Evolutionary conservation across 1,140 invertebrate species (phyloP).

Genomic region (Papilio aristodemus): DNA sequence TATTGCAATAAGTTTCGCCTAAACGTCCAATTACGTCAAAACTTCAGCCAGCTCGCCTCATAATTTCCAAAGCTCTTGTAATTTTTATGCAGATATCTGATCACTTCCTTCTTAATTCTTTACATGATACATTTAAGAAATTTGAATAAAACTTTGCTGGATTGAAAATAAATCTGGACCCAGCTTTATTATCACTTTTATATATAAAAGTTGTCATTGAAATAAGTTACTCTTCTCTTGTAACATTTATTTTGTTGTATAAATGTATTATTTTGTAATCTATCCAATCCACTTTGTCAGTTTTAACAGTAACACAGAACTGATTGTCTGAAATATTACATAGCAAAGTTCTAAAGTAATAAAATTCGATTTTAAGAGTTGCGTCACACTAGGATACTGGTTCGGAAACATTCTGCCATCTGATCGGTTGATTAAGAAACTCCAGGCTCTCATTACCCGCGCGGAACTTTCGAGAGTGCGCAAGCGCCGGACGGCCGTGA

Average conservation of each 20-base stretch:
- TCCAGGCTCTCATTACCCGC: conserved; percentile 18
- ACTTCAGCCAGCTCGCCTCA: conserved; percentile 1
- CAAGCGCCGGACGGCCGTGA: conserved; percentile 47
- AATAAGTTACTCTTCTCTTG: no score
- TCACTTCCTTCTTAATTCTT: no score
- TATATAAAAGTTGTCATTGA: no score
- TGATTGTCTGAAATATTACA: neutral
- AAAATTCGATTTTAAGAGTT: conserved; percentile 46
- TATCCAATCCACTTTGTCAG: neutral
- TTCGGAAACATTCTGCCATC: conserved; percentile 19
- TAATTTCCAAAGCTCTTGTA: conserved; percentile 25
- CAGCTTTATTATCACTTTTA: no score
- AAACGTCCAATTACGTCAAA: conserved; percentile 40
- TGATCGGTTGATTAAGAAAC: conserved; percentile 32
- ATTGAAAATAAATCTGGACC: no score
- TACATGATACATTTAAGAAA: no score
- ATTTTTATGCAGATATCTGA: neutral
- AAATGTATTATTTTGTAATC: no score
- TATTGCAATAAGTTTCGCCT: conserved; percentile 46
- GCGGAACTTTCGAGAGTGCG: conserved; percentile 43
- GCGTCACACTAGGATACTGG: conserved; percentile 3
- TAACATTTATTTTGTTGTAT: no score
- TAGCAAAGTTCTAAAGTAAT: conserved; percentile 21
- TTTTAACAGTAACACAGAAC: neutral
- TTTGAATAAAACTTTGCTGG: no score